Evolutionary conservation across 2,888 invertebrate genomes (phyloP), one percentile per base, ranked within the genome.

Genomic region (Mamestra brassicae): DNA sequence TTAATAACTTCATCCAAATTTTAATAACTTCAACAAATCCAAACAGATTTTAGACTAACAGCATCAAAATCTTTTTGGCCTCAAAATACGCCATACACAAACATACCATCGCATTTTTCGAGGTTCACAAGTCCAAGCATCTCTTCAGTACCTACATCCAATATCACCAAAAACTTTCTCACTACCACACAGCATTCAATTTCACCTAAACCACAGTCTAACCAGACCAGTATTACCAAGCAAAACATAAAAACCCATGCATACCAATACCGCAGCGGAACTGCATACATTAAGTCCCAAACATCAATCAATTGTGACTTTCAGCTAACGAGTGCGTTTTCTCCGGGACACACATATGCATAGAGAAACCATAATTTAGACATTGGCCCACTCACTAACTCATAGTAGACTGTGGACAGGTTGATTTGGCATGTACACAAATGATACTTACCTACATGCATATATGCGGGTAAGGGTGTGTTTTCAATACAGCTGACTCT

Each of bases 341-440:
- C 90, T 89, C 90, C 85, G 58, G 76, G 85, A 88, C 94, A 94
- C 94, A 94, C 94, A 95, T 95, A 95, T 96, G 95, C 95, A 95
- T 95, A 93, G 87, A 90, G 91, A 92, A 91, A 88, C 94, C 90
- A 95, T 96, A 95, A 95, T 94, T 96, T 93, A 95, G 94, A 90
- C 93, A 92, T 93, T 88, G 93, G 87, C 87, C 87, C 88, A 85
- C 90, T 86, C 90, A 85, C 89, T 95, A 94, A 93, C 93, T 95
- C 95, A 95, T 95, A 94, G 91, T 55, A 76, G 78, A 79, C 88
- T 83, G 90, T 80, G 84, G 95, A 94, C 94, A 93, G 93, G 87
- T 90, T 90, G 91, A 91, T 91, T 91, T 93, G 93, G 92, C 91
- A 88, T 91, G 87, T 89, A 91, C 93, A 92, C 93, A 93, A 95